Base-by-base conservation (phyloP, 2,113 vertebrate species). In the Nycticorax nycticorax region DNA sequence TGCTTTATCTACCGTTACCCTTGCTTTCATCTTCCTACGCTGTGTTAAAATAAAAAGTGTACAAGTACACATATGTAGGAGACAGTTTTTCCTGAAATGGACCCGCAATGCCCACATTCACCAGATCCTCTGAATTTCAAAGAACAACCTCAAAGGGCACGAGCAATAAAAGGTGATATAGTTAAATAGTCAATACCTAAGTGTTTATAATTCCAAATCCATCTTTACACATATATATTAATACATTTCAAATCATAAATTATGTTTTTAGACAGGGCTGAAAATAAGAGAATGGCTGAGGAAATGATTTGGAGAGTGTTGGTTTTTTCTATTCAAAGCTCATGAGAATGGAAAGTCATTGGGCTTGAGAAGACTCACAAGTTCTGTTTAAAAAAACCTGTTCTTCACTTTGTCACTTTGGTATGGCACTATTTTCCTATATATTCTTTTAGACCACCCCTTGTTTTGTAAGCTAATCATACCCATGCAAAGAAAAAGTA, bases 1-100 rank as follows among this genome's bases (percentile, higher is more conserved):
- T 92, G 55, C 14, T 93, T 80, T 66, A 68, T 79, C 74, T 89
- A n/a, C 74, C 4, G 2, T 53, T 85, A 75, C 35, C 33, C 74
- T 53, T 83, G 57, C 37, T 93, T 89, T 85, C 88, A 71, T 92
- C 90, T 91, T 96, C 95, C 86, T 59, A 96, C 76, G 1, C 48
- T 32, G 22, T 83, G 81, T 93, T 92, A 89, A 97, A 95, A 92
- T 92, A 88, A 91, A 81, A 92, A 68, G 21, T 45, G 19, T 68
- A 59, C 80, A 59, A 93, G 57, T 8, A 6, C 47, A 48, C 62
- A 85, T 78, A 91, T 88, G 88, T 69, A 45, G 62, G 71, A 85
- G 43, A 73, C 4, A 56, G 19, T 21, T 93, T 91, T 88, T 84
- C 73, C 89, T 91, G 45, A 89, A 91, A 93, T 35, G 76, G 89